Evolutionary conservation across 2,888 invertebrate species (phyloP).

Genomic region (Danaus chrysippus): DNA sequence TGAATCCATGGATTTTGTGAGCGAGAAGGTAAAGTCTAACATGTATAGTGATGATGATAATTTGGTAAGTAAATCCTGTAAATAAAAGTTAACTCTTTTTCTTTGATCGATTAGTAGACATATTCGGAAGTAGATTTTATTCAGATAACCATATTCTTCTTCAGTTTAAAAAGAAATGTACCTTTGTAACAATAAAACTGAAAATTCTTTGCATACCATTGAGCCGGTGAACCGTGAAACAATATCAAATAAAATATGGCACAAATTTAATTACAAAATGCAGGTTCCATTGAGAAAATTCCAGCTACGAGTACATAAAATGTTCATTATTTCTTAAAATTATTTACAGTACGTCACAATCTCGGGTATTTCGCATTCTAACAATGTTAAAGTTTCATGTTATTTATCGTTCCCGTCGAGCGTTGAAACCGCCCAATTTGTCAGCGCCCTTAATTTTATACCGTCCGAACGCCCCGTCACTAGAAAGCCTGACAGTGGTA

Average conservation of each 20-base stretch:
- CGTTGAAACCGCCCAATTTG: slow-evolving; percentile 31
- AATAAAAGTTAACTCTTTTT: too few species aligned
- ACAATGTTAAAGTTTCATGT: slow-evolving; percentile 25
- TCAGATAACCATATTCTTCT: too few species aligned
- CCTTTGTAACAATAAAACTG: too few species aligned
- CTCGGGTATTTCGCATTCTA: slow-evolving; percentile 8
- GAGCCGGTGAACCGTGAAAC: too few species aligned
- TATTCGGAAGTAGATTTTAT: too few species aligned
- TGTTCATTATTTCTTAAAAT: slow-evolving; percentile 14
- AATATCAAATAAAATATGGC: not conserved
- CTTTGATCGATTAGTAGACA: too few species aligned
- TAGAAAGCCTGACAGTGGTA: slow-evolving; percentile 18
- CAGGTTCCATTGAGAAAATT: not conserved
- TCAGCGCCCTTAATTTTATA: slow-evolving; percentile 31
- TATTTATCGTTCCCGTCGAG: slow-evolving; percentile 29
- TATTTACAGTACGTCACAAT: slow-evolving; percentile 4
- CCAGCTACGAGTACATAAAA: not conserved
- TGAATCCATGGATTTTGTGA: too few species aligned
- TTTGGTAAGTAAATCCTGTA: too few species aligned
- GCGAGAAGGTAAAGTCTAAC: too few species aligned
- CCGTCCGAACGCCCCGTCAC: slow-evolving; percentile 24
- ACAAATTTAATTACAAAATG: not conserved
- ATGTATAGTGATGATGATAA: too few species aligned
- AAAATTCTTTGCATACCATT: too few species aligned
- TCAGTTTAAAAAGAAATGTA: too few species aligned